These are phyloP conservation scores for Stegana nigrithorax DNA, from an alignment of 2,888 invertebrate species.

Conservation along the genomic window DNA sequence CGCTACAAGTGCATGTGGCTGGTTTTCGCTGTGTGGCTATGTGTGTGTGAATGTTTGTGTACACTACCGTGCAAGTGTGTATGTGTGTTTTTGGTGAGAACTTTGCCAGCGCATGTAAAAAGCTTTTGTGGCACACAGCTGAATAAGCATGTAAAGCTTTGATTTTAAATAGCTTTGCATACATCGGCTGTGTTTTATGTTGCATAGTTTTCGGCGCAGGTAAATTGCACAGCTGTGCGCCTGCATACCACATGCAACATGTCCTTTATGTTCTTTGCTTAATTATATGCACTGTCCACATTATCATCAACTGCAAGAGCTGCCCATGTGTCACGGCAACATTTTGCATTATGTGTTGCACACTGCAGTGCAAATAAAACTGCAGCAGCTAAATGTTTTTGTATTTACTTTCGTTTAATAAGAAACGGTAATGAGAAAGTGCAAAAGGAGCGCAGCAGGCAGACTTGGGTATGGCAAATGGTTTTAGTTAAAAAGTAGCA, in stretches of 20 bases:
- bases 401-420: too few relatives aligned
- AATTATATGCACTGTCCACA: too few relatives aligned
- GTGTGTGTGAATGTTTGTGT: constrained; percentile 14
- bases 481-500: too few relatives aligned
- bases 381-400: constrained; percentile 10
- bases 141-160: background rate
- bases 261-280: background rate
- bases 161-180: background rate
- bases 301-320: too few relatives aligned
- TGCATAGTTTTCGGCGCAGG: background rate
- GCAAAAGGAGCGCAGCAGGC: too few relatives aligned
- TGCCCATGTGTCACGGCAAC: too few relatives aligned
- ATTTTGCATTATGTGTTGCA: constrained; percentile 15
- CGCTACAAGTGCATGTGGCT: constrained; percentile 46
- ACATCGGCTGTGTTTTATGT: background rate
- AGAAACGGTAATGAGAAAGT: too few relatives aligned
- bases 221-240: too few relatives aligned
- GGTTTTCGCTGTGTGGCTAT: background rate
- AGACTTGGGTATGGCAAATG: too few relatives aligned
- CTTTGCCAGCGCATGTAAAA: background rate
- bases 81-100: background rate
- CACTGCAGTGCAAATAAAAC: constrained; percentile 19
- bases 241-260: background rate
- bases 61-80: constrained; percentile 6
- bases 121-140: background rate